Conservation (phyloP, 1,140 invertebrate genomes). For the Zaprionus camerounensis region DNA sequence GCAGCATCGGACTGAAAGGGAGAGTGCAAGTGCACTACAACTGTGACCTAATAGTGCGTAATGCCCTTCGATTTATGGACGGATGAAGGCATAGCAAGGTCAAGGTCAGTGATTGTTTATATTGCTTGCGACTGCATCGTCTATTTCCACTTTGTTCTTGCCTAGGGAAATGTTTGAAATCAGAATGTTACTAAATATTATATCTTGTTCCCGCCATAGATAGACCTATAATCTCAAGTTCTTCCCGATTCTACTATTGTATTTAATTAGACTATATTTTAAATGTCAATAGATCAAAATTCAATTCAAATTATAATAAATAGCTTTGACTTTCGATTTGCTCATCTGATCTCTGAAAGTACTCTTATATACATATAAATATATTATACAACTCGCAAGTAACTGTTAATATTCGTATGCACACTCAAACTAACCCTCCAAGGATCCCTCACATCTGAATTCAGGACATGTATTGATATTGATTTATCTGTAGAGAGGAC, state of each 20-base stretch:
- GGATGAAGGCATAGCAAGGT: slow-evolving; percentile 23
- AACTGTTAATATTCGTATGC: slow-evolving; percentile 14
- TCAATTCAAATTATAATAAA: no score
- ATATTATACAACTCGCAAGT: no score
- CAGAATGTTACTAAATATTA: neutral
- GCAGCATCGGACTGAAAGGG: slow-evolving; percentile 28
- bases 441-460: slow-evolving; percentile 63
- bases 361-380: no score
- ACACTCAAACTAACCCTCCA: neutral
- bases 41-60: slow-evolving; percentile 63
- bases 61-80: slow-evolving; percentile 16
- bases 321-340: no score
- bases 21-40: slow-evolving; percentile 45
- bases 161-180: no score
- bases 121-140: slow-evolving; percentile 18
- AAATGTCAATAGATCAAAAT: no score
- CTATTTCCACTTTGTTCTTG: neutral
- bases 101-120: slow-evolving; percentile 50
- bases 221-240: neutral
- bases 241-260: neutral
- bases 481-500: slow-evolving; percentile 65
- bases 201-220: no score
- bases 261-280: no score
- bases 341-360: no score
- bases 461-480: slow-evolving; percentile 76